These are phyloP conservation scores for Pagetopsis macropterus DNA, from an alignment of 2,797 vertebrate species.

Conservation along the genomic window DNA sequence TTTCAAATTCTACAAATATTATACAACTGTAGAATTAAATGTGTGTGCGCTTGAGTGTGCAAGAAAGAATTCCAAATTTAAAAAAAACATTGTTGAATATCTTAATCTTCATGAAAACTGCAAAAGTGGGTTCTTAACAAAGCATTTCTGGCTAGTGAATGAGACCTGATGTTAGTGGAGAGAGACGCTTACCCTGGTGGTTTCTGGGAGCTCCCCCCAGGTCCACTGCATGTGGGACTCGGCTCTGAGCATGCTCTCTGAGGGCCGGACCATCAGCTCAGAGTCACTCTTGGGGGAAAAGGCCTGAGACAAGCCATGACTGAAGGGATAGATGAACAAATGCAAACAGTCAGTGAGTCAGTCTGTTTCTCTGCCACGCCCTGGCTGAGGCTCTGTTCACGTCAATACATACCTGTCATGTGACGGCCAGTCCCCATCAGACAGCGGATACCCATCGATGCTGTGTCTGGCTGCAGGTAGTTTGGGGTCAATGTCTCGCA, in stretches of 20 bases:
- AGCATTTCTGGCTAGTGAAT: no score
- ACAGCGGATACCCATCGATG: conserved; percentile 90
- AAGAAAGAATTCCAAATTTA: background rate
- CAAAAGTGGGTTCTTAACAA: no score
- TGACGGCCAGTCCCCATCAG: conserved; percentile 93
- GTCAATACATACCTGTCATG: conserved; percentile 84
- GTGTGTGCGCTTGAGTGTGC: background rate
- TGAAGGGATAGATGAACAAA: conserved; percentile 44
- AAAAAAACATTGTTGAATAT: background rate
- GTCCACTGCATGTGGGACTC: conserved; percentile 99
- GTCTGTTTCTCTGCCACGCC: background rate
- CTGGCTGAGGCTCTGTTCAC: background rate
- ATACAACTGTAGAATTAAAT: background rate
- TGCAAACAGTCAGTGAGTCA: conserved; percentile 16
- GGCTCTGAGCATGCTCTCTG: conserved; percentile 90
- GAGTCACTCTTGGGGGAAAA: conserved; percentile 96
- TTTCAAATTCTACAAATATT: background rate
- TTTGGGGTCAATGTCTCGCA: conserved; percentile 89
- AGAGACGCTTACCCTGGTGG: conserved; percentile 88
- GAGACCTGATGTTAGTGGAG: background rate
- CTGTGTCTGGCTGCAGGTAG: conserved; percentile 87
- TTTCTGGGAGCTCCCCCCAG: conserved; percentile 98
- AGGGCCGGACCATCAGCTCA: conserved; percentile 91
- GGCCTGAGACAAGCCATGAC: conserved; percentile 85
- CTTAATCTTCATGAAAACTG: background rate